Conservation (phyloP, 1,140 invertebrate genomes). For the Potamilus streckersoni region DNA sequence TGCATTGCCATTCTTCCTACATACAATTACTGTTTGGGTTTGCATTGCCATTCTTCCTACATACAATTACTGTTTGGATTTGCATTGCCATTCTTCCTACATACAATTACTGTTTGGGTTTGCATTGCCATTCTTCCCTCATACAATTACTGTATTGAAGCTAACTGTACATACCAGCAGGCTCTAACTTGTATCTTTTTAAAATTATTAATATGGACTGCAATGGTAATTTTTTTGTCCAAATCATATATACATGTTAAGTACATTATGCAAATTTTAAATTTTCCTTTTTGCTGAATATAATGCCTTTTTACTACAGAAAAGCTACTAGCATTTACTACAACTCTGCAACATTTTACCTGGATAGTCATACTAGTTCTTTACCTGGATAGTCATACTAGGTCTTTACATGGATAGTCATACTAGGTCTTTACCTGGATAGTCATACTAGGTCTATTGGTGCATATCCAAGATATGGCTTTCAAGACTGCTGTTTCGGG, state of each 20-base stretch:
- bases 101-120: background rate
- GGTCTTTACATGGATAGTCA: conserved; percentile 48
- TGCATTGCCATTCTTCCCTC: background rate
- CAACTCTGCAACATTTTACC: conserved; percentile 28
- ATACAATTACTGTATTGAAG: background rate
- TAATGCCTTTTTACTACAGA: background rate
- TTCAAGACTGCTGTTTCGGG: conserved; percentile 42
- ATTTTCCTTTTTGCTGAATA: background rate
- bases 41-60: too few species aligned
- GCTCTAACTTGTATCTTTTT: too few species aligned
- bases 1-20: too few species aligned
- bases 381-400: conserved; percentile 35
- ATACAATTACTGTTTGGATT: too few species aligned
- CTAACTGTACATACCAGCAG: background rate
- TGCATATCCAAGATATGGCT: conserved; percentile 52
- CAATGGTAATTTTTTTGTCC: background rate
- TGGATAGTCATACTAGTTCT: conserved; percentile 49
- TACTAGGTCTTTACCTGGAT: conserved; percentile 52
- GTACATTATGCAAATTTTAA: background rate
- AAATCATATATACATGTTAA: background rate
- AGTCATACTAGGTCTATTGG: conserved; percentile 45
- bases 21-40: too few species aligned
- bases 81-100: background rate
- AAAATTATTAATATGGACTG: background rate
- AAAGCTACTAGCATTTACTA: background rate